Percentiles rank a stretch among this genome's conserved stretches.
phyloP scores from a whole-genome alignment of 2,888 invertebrate species.

The Panzeria rudis region DNA sequence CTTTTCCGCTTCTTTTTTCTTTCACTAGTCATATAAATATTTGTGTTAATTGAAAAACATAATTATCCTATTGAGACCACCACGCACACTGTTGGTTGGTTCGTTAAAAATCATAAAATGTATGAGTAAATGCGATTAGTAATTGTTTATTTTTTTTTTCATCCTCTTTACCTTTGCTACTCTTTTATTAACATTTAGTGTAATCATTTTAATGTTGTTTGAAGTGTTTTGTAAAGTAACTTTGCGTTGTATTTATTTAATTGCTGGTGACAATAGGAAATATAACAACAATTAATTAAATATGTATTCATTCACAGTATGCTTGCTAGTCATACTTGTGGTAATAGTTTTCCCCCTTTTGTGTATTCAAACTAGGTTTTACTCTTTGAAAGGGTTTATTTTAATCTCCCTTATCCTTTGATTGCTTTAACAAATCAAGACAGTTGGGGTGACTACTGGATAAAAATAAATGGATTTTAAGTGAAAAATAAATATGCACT shows the following conservation, averaged over 20 bases:
- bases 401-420: neutral
- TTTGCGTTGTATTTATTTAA: constrained; percentile 15
- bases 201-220: neutral
- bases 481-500: neutral
- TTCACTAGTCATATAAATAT: constrained; percentile 56
- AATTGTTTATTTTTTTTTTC: constrained; percentile 5
- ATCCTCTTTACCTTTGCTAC: neutral
- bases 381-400: neutral
- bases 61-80: constrained; percentile 58
- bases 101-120: constrained; percentile 47
- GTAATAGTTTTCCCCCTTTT: neutral
- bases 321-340: neutral
- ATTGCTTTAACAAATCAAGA: neutral
- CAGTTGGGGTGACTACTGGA: neutral
- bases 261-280: constrained; percentile 2
- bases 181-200: neutral
- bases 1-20: constrained; percentile 1
- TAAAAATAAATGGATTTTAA: neutral
- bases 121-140: constrained; percentile 20
- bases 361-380: neutral
- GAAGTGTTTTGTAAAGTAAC: neutral
- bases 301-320: neutral
- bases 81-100: constrained; percentile 3
- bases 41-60: constrained; percentile 58
- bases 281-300: neutral